Conservation (phyloP, 2,888 invertebrate genomes). For the Lasius platythorax region DNA sequence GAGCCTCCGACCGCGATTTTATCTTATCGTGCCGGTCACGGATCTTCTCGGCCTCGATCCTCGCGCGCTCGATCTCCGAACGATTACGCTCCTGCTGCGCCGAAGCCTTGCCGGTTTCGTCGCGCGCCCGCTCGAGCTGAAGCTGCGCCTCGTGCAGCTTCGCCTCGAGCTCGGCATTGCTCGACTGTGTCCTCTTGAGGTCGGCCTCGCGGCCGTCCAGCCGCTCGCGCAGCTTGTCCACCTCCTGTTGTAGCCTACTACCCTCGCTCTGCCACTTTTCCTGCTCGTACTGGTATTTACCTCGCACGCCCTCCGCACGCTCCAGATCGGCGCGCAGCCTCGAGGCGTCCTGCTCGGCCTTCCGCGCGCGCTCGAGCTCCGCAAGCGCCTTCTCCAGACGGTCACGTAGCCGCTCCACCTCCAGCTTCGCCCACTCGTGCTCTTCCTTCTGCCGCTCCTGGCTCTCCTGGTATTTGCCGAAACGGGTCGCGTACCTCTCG, state of each 20-base stretch:
- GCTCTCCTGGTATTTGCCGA: constrained; percentile 92
- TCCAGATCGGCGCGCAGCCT: constrained; percentile 91
- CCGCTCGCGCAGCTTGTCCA: constrained; percentile 92
- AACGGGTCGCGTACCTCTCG: constrained; percentile 90
- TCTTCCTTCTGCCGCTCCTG: constrained; percentile 91
- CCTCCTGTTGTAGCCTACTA: constrained; percentile 86
- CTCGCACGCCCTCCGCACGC: constrained; percentile 92
- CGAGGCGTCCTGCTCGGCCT: constrained; percentile 90
- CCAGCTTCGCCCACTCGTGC: constrained; percentile 92
- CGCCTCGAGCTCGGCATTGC: constrained; percentile 91
- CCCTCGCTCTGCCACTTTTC: constrained; percentile 89
- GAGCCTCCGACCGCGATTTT: constrained; percentile 90
- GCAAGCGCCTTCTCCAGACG: constrained; percentile 93
- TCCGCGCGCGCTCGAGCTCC: constrained; percentile 92
- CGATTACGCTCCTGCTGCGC: constrained; percentile 93
- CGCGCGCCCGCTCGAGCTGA: constrained; percentile 93
- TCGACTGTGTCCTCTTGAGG: constrained; percentile 89
- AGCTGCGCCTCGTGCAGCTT: constrained; percentile 92
- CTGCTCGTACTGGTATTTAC: constrained; percentile 92
- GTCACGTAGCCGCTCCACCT: constrained; percentile 93
- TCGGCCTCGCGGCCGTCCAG: constrained; percentile 92
- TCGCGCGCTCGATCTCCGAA: constrained; percentile 93
- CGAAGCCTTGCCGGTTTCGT: constrained; percentile 92
- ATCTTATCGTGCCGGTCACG: constrained; percentile 95
- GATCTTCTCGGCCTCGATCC: constrained; percentile 96